These are phyloP conservation scores for Callyntrura guangdongensis DNA, from an alignment of 2,888 invertebrate genomes.

Conservation along the genomic window DNA sequence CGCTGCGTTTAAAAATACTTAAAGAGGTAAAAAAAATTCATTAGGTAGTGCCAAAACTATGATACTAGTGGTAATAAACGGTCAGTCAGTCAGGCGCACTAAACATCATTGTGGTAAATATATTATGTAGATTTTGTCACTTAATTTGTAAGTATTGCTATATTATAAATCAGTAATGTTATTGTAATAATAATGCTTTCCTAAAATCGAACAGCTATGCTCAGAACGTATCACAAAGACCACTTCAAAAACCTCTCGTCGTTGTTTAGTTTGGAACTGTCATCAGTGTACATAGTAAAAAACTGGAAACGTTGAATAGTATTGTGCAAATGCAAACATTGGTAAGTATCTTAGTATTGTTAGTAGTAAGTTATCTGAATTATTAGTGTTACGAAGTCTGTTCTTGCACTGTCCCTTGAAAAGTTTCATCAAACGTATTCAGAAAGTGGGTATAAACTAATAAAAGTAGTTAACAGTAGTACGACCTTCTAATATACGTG, in stretches of 20 bases:
- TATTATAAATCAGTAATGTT: constrained; percentile 6
- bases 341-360: constrained; percentile 12
- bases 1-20: constrained; percentile 15
- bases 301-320: neutral
- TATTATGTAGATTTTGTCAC: constrained; percentile 22
- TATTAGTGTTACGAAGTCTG: constrained; percentile 58
- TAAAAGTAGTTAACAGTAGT: constrained; percentile 15
- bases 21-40: neutral
- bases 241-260: constrained; percentile 75
- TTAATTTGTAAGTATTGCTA: constrained; percentile 16
- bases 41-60: neutral
- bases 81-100: constrained; percentile 76
- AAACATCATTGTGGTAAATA: constrained; percentile 35
- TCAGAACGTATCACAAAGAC: constrained; percentile 72
- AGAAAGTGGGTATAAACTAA: constrained; percentile 6
- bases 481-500: constrained; percentile 11
- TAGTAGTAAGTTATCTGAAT: neutral
- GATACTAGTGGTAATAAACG: constrained; percentile 73
- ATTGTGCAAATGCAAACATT: constrained; percentile 54
- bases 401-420: constrained; percentile 77
- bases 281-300: constrained; percentile 41
- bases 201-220: constrained; percentile 62
- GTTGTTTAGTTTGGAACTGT: constrained; percentile 64
- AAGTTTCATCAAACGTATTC: neutral
- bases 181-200: constrained; percentile 52